Evolutionary conservation across 2,797 vertebrate genomes (phyloP).

Genomic region (Pempheris klunzingeri): DNA sequence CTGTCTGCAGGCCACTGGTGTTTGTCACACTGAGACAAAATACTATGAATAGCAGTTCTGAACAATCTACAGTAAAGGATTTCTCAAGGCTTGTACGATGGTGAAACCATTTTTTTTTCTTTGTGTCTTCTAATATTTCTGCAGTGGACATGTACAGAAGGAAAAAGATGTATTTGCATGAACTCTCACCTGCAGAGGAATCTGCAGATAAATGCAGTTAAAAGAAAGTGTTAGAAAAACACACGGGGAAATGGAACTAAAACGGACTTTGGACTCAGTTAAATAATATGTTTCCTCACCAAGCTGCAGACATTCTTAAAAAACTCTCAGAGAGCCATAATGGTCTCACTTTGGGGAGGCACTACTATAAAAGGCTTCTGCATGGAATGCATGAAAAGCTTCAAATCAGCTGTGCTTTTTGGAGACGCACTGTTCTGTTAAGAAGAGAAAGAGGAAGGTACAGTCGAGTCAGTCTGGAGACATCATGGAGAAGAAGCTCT

Average conservation of each 20-base stretch:
- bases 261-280: not conserved
- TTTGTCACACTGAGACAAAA: slow-evolving; percentile 35
- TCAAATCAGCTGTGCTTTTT: slow-evolving; percentile 16
- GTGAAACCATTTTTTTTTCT: not conserved
- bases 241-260: slow-evolving; percentile 39
- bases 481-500: too few relatives aligned
- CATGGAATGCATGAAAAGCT: slow-evolving; percentile 6
- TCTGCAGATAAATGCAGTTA: not conserved
- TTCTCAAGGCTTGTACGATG: not conserved
- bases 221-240: slow-evolving; percentile 6
- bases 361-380: not conserved
- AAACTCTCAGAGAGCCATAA: not conserved
- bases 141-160: not conserved
- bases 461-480: too few relatives aligned
- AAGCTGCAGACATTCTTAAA: not conserved
- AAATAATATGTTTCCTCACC: slow-evolving; percentile 5
- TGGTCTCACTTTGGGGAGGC: not conserved
- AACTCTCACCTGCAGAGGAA: not conserved
- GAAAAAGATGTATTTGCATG: too few relatives aligned
- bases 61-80: not conserved
- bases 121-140: not conserved
- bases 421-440: not conserved
- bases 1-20: slow-evolving; percentile 60
- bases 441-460: too few relatives aligned
- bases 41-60: not conserved